phyloP scores from a whole-genome alignment of 1,140 invertebrate genomes.

The Atta colombica region DNA sequence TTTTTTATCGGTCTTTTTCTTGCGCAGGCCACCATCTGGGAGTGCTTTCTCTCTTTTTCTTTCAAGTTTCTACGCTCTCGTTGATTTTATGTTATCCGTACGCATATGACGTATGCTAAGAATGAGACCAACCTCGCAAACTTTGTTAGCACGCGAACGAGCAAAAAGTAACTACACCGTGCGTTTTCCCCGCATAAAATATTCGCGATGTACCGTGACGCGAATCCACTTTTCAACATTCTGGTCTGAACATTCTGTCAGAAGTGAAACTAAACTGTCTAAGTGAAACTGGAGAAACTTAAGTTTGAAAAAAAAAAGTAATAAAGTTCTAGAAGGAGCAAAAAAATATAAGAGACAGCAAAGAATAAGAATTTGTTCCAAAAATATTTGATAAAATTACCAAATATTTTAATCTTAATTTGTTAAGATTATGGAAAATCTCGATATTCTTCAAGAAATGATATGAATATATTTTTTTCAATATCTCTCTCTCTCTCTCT shows the following conservation, averaged over 20 bases:
- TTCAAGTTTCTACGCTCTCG: neutral
- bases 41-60: constrained; percentile 2
- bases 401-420: neutral
- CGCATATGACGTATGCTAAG: constrained; percentile 4
- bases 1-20: neutral
- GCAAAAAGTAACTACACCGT: neutral
- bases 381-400: neutral
- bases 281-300: neutral
- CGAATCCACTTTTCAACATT: constrained; percentile 3
- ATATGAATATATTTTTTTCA: neutral
- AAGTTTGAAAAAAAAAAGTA: neutral
- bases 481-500: no score
- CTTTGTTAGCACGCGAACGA: constrained; percentile 35
- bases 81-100: constrained; percentile 30
- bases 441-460: neutral
- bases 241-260: neutral
- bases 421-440: neutral
- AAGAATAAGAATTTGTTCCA: neutral
- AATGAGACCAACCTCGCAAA: constrained; percentile 18
- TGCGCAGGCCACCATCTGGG: neutral
- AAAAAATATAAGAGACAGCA: neutral
- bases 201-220: neutral
- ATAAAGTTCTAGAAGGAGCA: neutral
- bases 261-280: neutral
- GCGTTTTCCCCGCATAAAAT: constrained; percentile 18